Conservation (phyloP, 2,797 vertebrate species). For the Enteromius mattozi region DNA sequence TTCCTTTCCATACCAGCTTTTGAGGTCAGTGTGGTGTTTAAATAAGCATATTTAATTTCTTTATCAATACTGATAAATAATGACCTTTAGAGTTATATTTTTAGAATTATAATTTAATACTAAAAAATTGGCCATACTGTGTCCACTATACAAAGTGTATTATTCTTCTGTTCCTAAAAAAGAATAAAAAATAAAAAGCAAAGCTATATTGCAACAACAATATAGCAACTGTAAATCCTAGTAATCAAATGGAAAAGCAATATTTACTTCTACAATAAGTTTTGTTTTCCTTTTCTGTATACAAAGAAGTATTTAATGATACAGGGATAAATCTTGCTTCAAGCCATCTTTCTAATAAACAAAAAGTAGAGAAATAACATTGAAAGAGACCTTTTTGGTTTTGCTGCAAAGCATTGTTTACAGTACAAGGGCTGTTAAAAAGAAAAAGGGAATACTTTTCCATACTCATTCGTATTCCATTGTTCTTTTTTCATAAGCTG, state of each 20-base stretch:
- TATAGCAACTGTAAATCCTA: conserved; percentile 17
- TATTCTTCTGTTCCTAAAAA: neutral
- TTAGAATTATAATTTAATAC: neutral
- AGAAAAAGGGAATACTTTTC: neutral
- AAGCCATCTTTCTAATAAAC: neutral
- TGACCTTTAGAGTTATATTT: neutral
- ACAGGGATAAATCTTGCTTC: neutral
- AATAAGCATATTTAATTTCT: neutral
- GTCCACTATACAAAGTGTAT: neutral
- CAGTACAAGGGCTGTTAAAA: neutral
- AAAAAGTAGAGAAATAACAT: neutral
- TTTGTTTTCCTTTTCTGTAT: conserved; percentile 5
- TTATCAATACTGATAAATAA: neutral
- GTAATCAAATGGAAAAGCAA: neutral
- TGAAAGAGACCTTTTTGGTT: neutral
- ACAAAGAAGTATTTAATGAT: neutral
- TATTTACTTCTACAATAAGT: conserved; percentile 27
- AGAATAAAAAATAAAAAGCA: neutral
- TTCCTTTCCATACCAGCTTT: neutral
- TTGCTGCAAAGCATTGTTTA: conserved; percentile 4
- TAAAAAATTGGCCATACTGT: neutral
- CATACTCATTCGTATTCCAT: neutral
- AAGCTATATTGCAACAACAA: neutral
- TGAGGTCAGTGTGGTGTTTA: neutral
- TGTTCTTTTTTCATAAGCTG: neutral